Percentiles rank a stretch among this genome's conserved stretches.
Conservation (phyloP, 2,888 invertebrate species). For the Trissolcus brochymenae region DNA sequence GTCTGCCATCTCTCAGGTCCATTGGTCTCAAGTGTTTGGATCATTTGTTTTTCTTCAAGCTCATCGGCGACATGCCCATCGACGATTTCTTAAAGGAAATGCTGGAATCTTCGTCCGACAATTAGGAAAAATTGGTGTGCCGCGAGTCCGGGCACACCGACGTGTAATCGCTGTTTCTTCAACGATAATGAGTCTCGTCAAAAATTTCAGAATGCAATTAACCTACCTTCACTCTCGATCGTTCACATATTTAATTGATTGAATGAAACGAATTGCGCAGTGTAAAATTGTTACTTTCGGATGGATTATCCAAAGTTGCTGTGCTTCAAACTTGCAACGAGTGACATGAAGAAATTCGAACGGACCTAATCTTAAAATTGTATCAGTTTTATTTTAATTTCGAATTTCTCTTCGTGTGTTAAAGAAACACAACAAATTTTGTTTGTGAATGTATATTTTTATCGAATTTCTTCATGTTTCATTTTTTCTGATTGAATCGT, state of each 20-base stretch:
- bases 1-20: slow-evolving; percentile 91
- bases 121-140: slow-evolving; percentile 69
- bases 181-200: slow-evolving; percentile 52
- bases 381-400: slow-evolving; percentile 3
- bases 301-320: slow-evolving; percentile 33
- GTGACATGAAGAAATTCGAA: slow-evolving; percentile 25
- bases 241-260: slow-evolving; percentile 38
- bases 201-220: slow-evolving; percentile 44
- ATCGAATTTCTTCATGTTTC: slow-evolving; percentile 28
- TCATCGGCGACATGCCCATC: slow-evolving; percentile 91
- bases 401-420: not conserved
- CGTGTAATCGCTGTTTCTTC: slow-evolving; percentile 60
- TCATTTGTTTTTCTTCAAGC: slow-evolving; percentile 94
- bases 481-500: slow-evolving; percentile 19
- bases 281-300: slow-evolving; percentile 29
- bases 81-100: slow-evolving; percentile 90
- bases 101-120: slow-evolving; percentile 81
- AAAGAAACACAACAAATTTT: not conserved
- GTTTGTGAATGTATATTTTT: not conserved
- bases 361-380: not conserved
- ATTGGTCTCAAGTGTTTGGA: slow-evolving; percentile 96
- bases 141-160: slow-evolving; percentile 71
- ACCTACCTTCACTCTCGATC: slow-evolving; percentile 49
- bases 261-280: slow-evolving; percentile 26
- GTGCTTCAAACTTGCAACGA: slow-evolving; percentile 14